Conservation (phyloP, 2,113 vertebrate genomes). For the Amazona guildingii region DNA sequence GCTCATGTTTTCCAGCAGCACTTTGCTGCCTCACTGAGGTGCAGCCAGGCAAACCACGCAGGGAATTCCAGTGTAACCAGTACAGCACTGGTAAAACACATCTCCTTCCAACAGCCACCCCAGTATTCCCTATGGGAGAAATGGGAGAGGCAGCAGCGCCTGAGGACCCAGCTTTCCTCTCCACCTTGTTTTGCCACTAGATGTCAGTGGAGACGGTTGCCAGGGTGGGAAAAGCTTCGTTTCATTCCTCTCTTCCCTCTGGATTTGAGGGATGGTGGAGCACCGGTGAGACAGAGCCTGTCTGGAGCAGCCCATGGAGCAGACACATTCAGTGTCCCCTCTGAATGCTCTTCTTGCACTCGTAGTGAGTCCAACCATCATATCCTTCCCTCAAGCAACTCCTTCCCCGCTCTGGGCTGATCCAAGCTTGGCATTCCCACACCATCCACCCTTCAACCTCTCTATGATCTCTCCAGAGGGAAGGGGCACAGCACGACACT, state of each 20-base stretch:
- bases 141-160: fast-evolving
- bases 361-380: not conserved
- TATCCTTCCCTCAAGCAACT: not conserved
- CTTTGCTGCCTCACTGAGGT: not conserved
- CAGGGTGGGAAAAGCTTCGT: not conserved
- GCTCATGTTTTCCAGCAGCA: fast-evolving
- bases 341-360: not conserved
- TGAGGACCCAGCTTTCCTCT: not conserved
- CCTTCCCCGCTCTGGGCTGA: not conserved
- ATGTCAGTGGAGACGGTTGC: constrained; percentile 30
- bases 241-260: not conserved
- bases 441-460: not conserved
- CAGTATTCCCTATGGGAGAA: not conserved
- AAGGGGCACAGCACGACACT: not conserved
- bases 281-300: not conserved
- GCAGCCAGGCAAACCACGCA: not conserved
- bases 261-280: not conserved
- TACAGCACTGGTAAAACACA: not conserved
- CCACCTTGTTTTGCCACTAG: not conserved
- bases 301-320: not conserved
- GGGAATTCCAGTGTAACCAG: not conserved
- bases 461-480: not conserved
- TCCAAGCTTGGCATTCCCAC: not conserved
- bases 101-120: not conserved
- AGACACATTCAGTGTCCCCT: not conserved